Evolutionary conservation across 2,113 vertebrate genomes (phyloP), one percentile per base, ranked within the genome.

Genomic region (Coturnix japonica): DNA sequence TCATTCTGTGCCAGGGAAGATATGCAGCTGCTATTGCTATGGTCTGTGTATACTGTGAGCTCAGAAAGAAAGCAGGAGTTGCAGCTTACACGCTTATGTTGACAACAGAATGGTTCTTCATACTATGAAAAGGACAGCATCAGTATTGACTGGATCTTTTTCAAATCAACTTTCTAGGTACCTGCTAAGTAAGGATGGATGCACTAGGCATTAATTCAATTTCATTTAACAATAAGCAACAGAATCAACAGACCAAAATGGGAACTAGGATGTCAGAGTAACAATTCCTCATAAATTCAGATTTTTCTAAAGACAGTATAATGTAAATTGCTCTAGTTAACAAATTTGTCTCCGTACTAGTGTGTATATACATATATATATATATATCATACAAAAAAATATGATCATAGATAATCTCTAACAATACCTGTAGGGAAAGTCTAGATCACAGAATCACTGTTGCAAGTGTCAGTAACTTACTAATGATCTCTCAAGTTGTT

Each of bases 11-110:
- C 93, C 94, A 92, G 93, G 75, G 81, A 91, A 95, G 94, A 94
- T 93, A 96, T 1, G 35, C 94, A 95, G 94, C 90, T 96, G 95
- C 90, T 94, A 47, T 82, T 87, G 89, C 91, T 93, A 64, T 81
- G 73, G 81, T 80, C 89, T 82, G 60, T 33, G 81, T 67, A 87
- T 87, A 82, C 49, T 64, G 64, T 76, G 87, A 76, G 84, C 74
- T 86, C 59, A 79, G 81, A 79, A 75, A 75, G 56, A 90, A 92
- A 91, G 41, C 18, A 60, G 61, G 64, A 87, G 65, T 21, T 77
- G 63, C 54, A 73, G 74, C 30, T 54, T 73, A 82, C 66, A 31
- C 11, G 60, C 56, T 4, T 86, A 31, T 75, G 23, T 6, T 82
- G 81, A 92, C 85, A 73, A 80, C 91, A 95, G 56, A 82, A 91